These are phyloP conservation scores for Pecten maximus DNA, from an alignment of 2,888 invertebrate genomes.

Conservation along the genomic window DNA sequence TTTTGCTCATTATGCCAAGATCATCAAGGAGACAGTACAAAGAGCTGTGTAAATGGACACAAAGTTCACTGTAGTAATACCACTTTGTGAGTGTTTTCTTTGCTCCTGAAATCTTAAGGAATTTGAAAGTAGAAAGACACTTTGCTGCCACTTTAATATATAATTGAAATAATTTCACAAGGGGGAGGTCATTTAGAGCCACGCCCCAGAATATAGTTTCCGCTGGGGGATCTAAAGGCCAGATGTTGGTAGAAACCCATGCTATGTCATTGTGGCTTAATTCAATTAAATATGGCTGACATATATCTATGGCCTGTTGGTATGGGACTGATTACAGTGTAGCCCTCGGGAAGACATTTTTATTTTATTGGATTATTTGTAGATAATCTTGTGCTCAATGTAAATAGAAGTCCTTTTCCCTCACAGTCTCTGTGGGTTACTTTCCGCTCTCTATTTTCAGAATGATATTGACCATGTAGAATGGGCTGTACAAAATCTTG, in stretches of 20 bases:
- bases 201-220: background rate
- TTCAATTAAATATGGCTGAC: slow-evolving; percentile 29
- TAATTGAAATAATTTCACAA: slow-evolving; percentile 31
- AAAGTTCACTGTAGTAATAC: background rate
- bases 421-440: background rate
- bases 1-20: background rate
- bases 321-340: background rate
- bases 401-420: background rate
- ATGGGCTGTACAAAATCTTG: background rate
- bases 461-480: background rate
- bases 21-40: slow-evolving; percentile 18
- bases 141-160: background rate
- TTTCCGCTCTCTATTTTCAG: background rate
- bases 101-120: slow-evolving; percentile 16
- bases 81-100: background rate
- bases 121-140: slow-evolving; percentile 31
- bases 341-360: slow-evolving; percentile 15
- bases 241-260: background rate
- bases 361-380: slow-evolving; percentile 21
- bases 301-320: background rate
- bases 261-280: slow-evolving; percentile 17
- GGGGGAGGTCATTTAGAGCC: background rate
- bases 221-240: background rate
- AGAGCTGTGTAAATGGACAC: background rate
- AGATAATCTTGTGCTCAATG: background rate